Base-by-base conservation (phyloP, 2,113 vertebrate genomes). In the Pycnonotus jocosus region DNA sequence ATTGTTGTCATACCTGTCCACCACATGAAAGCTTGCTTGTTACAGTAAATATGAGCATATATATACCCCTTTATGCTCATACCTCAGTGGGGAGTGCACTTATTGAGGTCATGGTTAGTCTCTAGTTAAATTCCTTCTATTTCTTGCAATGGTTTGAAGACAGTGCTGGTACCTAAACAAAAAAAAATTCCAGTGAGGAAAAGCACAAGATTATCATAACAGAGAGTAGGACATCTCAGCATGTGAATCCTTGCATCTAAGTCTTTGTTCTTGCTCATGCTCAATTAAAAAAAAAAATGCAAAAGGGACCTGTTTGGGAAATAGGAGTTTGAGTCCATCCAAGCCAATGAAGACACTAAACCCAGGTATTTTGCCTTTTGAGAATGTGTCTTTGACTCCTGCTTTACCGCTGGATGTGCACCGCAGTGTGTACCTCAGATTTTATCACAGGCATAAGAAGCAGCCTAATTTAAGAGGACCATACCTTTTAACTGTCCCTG, bases 391-490 rank as follows among this genome's bases (percentile, higher is more conserved):
- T 92, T 22, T 58, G 68, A 47, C 16, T 40, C 19, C 30, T 68
- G 14, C 12, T 87, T 81, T 87, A n/a, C 12, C 3, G 3, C 24
- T 15, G 48, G 24, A 10, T 7, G 33, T 33, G 9, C 42, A 31
- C 10, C 47, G 2, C 28, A 53, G 9, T 7, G 12, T 4, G 1
- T 24, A 24, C 33, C 27, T 81, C 0, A 0, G 24, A 35, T 86
- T 95, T 84, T 70, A 28, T 50, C 35, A 60, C 9, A 56, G 60
- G 3, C 30, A 6, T 22, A 54, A 91, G 23, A 38, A 66, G 56
- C 31, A 56, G 16, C n/a, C 25, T 44, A 44, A 37, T 48, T 82
- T 77, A 88, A 53, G 50, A 61, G 23, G 65, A 33, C 5, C 22
- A 42, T 25, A 57, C 11, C 25, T 23, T 56, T 58, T 42, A 35